Percentiles rank a stretch among this genome's conserved stretches.
These are phyloP conservation scores for Gulo gulo DNA, from an alignment of 2,113 vertebrate species.

Conservation along the genomic window DNA sequence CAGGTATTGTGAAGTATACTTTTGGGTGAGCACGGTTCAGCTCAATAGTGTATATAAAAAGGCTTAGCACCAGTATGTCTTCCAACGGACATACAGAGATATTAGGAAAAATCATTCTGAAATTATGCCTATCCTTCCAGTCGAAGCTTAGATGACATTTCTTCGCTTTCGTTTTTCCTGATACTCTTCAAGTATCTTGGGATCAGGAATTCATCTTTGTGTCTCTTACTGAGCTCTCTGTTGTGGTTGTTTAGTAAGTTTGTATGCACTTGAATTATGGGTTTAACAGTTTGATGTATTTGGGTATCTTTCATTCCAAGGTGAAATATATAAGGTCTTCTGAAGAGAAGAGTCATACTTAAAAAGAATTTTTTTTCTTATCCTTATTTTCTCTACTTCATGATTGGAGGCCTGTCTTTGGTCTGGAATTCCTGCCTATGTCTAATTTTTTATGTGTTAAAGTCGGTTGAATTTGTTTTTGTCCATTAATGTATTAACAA, in stretches of 20 bases:
- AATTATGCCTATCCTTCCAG: neutral
- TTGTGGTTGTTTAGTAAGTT: neutral
- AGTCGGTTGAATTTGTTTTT: neutral
- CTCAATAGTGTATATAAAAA: neutral
- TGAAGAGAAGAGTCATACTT: neutral
- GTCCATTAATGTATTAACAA: neutral
- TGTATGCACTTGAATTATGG: neutral
- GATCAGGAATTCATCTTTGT: neutral
- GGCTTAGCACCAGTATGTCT: neutral
- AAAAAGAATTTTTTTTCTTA: neutral
- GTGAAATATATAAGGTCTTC: neutral
- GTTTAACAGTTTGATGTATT: neutral
- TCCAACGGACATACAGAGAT: neutral
- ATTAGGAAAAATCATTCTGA: neutral
- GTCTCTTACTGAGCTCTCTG: neutral
- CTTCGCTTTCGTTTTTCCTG: neutral
- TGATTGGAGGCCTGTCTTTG: neutral
- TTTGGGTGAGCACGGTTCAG: neutral
- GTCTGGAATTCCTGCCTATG: neutral
- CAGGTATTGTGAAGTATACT: neutral
- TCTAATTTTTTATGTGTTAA: neutral
- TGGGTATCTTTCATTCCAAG: neutral
- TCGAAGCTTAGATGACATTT: neutral
- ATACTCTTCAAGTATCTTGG: neutral
- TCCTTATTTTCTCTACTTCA: neutral